phyloP scores from a whole-genome alignment of 2,113 vertebrate genomes.

The Triplophysa siluroides region DNA sequence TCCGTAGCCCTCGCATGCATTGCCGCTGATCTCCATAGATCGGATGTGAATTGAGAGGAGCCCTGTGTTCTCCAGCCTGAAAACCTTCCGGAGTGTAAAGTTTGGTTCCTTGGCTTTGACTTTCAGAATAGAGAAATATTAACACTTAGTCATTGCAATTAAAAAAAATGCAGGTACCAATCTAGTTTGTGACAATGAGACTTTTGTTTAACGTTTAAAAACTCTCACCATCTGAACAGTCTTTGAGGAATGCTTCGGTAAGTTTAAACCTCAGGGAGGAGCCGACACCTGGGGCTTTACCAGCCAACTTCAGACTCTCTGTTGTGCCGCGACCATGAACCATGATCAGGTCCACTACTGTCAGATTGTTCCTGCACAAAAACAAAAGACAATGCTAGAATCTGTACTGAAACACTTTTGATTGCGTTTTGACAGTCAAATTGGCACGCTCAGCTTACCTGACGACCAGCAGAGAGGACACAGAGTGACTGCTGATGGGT shows the following conservation, averaged over 20 bases:
- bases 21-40: constrained; percentile 90
- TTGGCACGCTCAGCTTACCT: constrained; percentile 71
- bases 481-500: constrained; percentile 87
- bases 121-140: constrained; percentile 71
- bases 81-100: constrained; percentile 90
- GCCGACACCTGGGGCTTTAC: constrained; percentile 86
- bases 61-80: constrained; percentile 94
- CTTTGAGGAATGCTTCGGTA: constrained; percentile 92
- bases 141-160: neutral
- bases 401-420: neutral
- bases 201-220: neutral
- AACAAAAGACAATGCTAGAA: constrained; percentile 11
- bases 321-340: constrained; percentile 91
- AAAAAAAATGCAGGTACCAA: neutral
- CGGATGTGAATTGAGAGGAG: constrained; percentile 87
- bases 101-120: constrained; percentile 90
- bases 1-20: constrained; percentile 92
- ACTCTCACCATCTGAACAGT: constrained; percentile 94
- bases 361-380: constrained; percentile 90
- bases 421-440: neutral
- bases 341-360: constrained; percentile 87
- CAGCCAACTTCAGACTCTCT: constrained; percentile 88
- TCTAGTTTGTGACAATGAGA: neutral
- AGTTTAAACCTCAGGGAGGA: constrained; percentile 96
- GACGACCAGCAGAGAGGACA: constrained; percentile 90